Evolutionary conservation across 1,140 invertebrate genomes (phyloP).

Genomic region (Atopsyche davidsoni): DNA sequence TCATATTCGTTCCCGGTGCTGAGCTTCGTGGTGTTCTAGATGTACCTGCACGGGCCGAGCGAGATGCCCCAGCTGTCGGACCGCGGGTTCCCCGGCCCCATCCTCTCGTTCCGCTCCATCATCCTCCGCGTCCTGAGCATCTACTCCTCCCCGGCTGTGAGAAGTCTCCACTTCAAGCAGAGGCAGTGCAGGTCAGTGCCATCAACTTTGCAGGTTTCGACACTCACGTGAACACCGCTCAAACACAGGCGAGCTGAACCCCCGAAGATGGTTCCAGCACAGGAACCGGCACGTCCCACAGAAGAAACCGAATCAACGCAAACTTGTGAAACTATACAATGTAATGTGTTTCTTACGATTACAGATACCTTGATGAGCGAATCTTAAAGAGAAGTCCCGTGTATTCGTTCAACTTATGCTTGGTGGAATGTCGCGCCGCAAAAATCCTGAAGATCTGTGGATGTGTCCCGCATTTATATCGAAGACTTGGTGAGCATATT

Average conservation of each 20-base stretch:
- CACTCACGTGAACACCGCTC: too few relatives aligned
- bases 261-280: too few relatives aligned
- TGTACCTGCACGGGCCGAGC: slow-evolving; percentile 40
- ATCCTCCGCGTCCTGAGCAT: slow-evolving; percentile 38
- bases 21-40: slow-evolving; percentile 31
- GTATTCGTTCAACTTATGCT: slow-evolving; percentile 59
- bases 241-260: too few relatives aligned
- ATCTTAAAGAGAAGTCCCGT: slow-evolving; percentile 52
- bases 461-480: slow-evolving; percentile 60
- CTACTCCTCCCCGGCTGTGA: slow-evolving; percentile 36
- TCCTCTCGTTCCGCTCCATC: slow-evolving; percentile 34
- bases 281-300: too few relatives aligned
- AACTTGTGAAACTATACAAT: neutral
- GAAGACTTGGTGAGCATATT: slow-evolving; percentile 32
- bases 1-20: too few relatives aligned
- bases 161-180: slow-evolving; percentile 37
- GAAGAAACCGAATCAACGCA: too few relatives aligned
- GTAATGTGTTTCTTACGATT: slow-evolving; percentile 18
- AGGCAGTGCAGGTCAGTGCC: slow-evolving; percentile 47
- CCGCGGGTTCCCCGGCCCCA: slow-evolving; percentile 33
- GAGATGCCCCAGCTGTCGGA: slow-evolving; percentile 37
- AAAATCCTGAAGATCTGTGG: slow-evolving; percentile 53
- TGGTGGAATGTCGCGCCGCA: slow-evolving; percentile 57
- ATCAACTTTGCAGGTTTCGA: too few relatives aligned
- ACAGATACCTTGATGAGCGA: slow-evolving; percentile 48